Conservation (phyloP, 92 coral and sea anemone species). For the Phenganax stokvisi region DNA sequence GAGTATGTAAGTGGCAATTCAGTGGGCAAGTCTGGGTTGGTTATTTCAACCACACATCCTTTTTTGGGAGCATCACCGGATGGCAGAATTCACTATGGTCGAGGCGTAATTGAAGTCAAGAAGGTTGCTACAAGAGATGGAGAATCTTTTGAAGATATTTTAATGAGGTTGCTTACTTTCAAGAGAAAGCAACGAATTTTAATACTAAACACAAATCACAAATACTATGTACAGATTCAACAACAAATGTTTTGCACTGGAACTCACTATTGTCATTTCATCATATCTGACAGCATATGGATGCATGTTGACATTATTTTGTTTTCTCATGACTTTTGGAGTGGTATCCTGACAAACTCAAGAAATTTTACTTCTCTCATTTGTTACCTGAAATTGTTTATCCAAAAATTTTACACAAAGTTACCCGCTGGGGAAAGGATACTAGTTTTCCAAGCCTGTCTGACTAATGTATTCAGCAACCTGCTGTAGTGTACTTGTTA, state of each 20-base stretch:
- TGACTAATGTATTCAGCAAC: no score
- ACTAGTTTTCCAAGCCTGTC: neutral
- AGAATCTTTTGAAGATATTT: neutral
- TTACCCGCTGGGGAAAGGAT: constrained; percentile 49
- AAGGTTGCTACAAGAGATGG: constrained; percentile 19
- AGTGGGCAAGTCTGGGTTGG: constrained; percentile 23
- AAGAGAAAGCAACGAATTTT: constrained; percentile 15
- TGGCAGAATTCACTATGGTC: constrained; percentile 27
- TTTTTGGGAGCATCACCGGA: constrained; percentile 34
- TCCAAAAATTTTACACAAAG: constrained; percentile 51
- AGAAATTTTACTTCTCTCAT: neutral
- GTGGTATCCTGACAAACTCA: neutral
- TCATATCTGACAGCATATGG: neutral
- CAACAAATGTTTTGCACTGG: neutral
- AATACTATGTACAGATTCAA: neutral
- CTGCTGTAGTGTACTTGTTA: no score
- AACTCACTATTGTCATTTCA: neutral
- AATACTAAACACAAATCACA: neutral
- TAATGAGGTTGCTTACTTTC: neutral
- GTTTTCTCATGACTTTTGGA: neutral
- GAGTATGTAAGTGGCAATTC: constrained; percentile 25
- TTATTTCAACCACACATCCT: constrained; percentile 15
- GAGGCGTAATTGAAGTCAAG: constrained; percentile 29
- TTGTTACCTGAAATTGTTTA: neutral
- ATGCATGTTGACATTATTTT: neutral